Base-by-base conservation (phyloP, 2,113 vertebrate genomes). In the Piprites chloris region DNA sequence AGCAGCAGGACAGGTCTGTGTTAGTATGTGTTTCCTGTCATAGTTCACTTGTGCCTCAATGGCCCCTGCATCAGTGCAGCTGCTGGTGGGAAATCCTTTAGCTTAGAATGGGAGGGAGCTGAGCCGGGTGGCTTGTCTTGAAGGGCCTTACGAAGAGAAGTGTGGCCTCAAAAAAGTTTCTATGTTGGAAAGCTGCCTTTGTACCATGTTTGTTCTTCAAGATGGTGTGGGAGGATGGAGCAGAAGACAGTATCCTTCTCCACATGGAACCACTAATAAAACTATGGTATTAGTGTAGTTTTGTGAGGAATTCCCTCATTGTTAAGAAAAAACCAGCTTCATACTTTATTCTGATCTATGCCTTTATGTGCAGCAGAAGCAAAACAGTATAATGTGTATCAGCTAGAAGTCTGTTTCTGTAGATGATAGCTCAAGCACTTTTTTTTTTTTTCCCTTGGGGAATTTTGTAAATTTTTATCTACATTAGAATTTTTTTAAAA, bases 31-130 rank as follows among this genome's bases (percentile, higher is more conserved):
- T 75, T 87, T 44, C 50, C 66, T 11, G 3, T 42, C 2, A 0
- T 30, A 18, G 35, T 42, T 49, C 21, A 11, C 17, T 1, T 6
- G 23, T 61, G 59, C 47, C 72, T 79, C 0, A 0, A 2, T 0
- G 0, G 30, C 23, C 11, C 27, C 41, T 52, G 10, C 63, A 42
- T 10, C 44, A 15, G 18, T 19, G 33, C 37, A 72, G 4, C 39
- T 8, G 3, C 9, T 28, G 47, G 11, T 79, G 42, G 56, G n/a
- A 59, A 85, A 76, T 53, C 13, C 11, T 6, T 49, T 50, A 30
- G 28, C 35, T 42, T 50, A 33, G 11, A 12, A 7, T 4, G 22
- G 11, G 8, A 56, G 65, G 69, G 44, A 68, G 14, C 59, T 47
- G 80, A 52, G 55, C 35, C 42, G 26, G 72, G 20, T 6, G 3